Evolutionary conservation across 2,797 vertebrate species (phyloP).

Genomic region (Tokudaia tokunoshimensis): DNA sequence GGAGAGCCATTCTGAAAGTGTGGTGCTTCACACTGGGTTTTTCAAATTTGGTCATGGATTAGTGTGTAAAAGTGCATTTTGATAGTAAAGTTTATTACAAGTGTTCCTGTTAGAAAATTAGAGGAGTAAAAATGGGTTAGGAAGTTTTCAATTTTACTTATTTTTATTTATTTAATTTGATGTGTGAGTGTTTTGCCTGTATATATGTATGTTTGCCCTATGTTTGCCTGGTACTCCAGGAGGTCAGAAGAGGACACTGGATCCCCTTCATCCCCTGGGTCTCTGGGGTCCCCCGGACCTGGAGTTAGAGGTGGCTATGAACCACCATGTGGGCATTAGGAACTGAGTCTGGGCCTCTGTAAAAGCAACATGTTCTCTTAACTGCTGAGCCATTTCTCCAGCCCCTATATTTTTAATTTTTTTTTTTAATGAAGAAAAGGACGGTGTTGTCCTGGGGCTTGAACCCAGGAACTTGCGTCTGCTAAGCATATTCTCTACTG

Average conservation of each 20-base stretch:
- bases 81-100: background rate
- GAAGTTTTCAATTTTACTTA: background rate
- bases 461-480: background rate
- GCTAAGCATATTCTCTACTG: background rate
- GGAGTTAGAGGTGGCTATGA: background rate
- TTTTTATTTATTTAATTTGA: background rate
- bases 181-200: background rate
- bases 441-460: background rate
- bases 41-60: background rate
- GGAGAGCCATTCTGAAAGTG: background rate
- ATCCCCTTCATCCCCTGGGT: too few relatives aligned
- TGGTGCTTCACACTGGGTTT: too few relatives aligned
- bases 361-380: background rate
- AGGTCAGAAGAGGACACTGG: background rate
- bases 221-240: background rate
- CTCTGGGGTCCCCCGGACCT: background rate
- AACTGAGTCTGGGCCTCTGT: too few relatives aligned
- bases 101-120: constrained; percentile 19
- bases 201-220: background rate
- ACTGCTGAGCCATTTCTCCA: background rate
- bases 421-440: background rate
- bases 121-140: background rate
- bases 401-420: background rate
- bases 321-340: background rate
- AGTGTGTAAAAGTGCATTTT: background rate